Evolutionary conservation across 2,113 vertebrate genomes (phyloP), one percentile per base, ranked within the genome.

Genomic region (Pterocles burchelli): DNA sequence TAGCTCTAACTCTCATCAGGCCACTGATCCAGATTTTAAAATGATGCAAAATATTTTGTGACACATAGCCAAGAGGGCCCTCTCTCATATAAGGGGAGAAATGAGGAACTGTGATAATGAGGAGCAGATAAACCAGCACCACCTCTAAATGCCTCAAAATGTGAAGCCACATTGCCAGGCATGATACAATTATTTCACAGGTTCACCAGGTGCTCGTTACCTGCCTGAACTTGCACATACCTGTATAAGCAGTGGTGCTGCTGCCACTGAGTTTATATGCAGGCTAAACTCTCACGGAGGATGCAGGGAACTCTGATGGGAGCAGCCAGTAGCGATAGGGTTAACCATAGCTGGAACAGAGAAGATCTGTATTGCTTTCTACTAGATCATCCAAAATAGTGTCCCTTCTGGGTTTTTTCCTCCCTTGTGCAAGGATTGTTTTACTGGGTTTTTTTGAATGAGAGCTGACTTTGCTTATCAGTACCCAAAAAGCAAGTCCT

Each of bases 391-490:
- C 41, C 52, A 36, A 78, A 93, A 58, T 26, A 59, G 48, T 61
- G 17, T 8, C 33, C 24, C 17, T 89, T 78, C 43, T 90, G 76
- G 3, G 3, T 14, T 63, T 52, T 59, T 21, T 1, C 24, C 17
- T 12, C 2, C 13, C 68, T 89, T 88, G 28, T 25, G 25, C 45
- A 80, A 84, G 58, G 68, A 72, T 19, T 82, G 66, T 48, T 85
- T 78, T 54, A 46, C 52, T 46, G 7, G 41, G 41, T 12, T 9
- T 67, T 65, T 85, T 62, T 52, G 36, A 82, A 82, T 66, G 61
- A 66, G 86, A 92, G 41, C 34, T 91, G 73, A 79, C 81, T 87
- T 91, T 62, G 7, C 84, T 95, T 97, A 96, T 95, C 96, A 91
- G 85, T 65, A 71, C 45, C 81, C 84, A 74, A 92, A 95, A 87